Conservation (phyloP, 2,888 invertebrate genomes). For the Dascillus cervinus region DNA sequence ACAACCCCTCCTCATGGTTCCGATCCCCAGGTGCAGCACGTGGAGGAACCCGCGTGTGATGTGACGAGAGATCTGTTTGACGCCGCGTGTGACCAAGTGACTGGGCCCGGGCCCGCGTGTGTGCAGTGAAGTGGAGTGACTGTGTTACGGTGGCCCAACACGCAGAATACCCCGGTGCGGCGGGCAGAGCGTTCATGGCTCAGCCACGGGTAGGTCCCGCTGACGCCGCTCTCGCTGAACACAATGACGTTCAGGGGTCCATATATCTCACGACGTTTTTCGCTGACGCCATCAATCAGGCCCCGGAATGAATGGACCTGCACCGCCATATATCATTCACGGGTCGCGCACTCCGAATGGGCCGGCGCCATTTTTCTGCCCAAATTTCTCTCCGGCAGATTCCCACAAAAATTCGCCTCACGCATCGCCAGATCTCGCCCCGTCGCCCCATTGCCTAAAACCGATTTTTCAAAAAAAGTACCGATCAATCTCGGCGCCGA, state of each 20-base stretch:
- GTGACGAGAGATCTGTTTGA: constrained; percentile 22
- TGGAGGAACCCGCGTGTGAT: constrained; percentile 24
- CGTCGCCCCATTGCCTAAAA: too few species aligned
- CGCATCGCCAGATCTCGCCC: too few species aligned
- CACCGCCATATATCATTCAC: constrained; percentile 27
- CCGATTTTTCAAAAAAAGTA: too few species aligned
- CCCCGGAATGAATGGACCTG: constrained; percentile 25
- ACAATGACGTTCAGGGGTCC: too few species aligned
- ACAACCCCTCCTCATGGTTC: constrained; percentile 20
- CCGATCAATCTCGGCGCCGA: too few species aligned
- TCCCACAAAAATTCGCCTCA: too few species aligned
- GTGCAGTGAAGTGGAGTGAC: constrained; percentile 39
- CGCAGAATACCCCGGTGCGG: constrained; percentile 47
- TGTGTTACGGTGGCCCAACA: constrained; percentile 49
- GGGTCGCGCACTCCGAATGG: constrained; percentile 23
- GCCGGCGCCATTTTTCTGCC: too few species aligned
- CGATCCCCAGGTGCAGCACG: constrained; percentile 30
- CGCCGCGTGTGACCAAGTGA: constrained; percentile 23
- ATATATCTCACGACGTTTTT: too few species aligned
- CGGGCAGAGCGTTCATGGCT: constrained; percentile 78
- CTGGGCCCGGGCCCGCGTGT: constrained; percentile 31
- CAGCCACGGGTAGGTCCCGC: constrained; percentile 67
- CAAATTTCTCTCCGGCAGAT: too few species aligned
- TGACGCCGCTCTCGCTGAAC: background rate
- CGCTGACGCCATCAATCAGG: constrained; percentile 27